These are phyloP conservation scores for Apostichopus japonicus DNA, from an alignment of 35 echinoderm and acorn worm species.

Conservation along the genomic window DNA sequence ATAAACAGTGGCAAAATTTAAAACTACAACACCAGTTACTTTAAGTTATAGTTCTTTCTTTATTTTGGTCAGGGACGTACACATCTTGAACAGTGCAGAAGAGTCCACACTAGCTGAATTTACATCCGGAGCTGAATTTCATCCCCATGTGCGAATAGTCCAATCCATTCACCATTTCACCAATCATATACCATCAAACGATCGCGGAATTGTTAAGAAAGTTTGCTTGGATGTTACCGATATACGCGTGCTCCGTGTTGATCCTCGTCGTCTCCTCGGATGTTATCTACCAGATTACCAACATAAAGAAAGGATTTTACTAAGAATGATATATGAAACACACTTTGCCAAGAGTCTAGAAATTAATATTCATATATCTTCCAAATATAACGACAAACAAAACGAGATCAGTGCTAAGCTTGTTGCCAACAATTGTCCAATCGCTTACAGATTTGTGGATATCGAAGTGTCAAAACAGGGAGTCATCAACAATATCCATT, in stretches of 20 bases:
- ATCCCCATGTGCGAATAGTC: slow-evolving; percentile 17
- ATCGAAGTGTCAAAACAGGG: slow-evolving; percentile 36
- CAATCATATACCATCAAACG: neutral
- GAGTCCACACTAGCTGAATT: slow-evolving; percentile 14
- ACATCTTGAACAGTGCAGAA: neutral
- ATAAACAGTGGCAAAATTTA: no score
- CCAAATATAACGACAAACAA: neutral
- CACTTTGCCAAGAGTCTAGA: slow-evolving; percentile 1
- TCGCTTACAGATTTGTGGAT: slow-evolving; percentile 46
- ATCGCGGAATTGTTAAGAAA: slow-evolving; percentile 5
- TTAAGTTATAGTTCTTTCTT: neutral
- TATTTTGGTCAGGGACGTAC: neutral
- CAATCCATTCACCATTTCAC: slow-evolving; percentile 13
- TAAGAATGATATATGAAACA: slow-evolving; percentile 29
- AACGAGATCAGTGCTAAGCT: neutral
- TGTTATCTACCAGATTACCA: neutral
- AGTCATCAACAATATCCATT: slow-evolving; percentile 17
- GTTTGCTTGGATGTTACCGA: neutral
- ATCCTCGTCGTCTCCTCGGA: slow-evolving; percentile 26
- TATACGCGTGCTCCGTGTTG: neutral
- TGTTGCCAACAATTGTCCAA: neutral
- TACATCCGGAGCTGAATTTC: slow-evolving; percentile 18
- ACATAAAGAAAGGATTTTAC: neutral
- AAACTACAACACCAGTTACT: no score
- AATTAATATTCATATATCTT: slow-evolving; percentile 12